Evolutionary conservation across 2,797 vertebrate species (phyloP).

Genomic region (Loris lydekkerianus): DNA sequence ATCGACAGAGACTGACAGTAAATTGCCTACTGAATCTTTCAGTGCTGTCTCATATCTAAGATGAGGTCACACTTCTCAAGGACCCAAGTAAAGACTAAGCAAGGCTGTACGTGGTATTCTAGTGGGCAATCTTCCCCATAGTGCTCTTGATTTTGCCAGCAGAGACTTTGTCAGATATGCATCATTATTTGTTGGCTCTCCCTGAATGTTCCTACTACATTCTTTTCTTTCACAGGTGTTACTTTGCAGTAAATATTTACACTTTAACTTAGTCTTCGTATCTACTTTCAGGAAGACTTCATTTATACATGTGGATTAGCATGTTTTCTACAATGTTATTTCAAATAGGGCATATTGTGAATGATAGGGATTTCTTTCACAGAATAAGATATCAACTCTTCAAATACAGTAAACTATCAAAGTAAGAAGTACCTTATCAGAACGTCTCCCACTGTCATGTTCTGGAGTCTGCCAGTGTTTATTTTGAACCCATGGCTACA

Average conservation of each 20-base stretch:
- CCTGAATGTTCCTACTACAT: background rate
- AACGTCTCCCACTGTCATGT: background rate
- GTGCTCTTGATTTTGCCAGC: background rate
- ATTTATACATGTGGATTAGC: background rate
- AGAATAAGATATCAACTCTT: background rate
- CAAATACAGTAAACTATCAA: background rate
- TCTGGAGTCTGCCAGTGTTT: background rate
- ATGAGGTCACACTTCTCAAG: background rate
- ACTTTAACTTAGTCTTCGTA: background rate
- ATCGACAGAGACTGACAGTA: too few species aligned
- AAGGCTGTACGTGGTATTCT: rapidly evolving
- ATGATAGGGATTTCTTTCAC: background rate
- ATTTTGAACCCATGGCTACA: background rate
- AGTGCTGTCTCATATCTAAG: background rate
- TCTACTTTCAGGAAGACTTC: background rate
- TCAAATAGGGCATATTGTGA: background rate
- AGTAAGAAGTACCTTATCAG: background rate
- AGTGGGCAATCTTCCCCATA: background rate
- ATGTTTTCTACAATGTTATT: background rate
- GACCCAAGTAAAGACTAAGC: background rate
- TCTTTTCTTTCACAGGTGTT: background rate
- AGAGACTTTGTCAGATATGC: background rate
- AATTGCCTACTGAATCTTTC: background rate
- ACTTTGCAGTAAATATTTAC: background rate
- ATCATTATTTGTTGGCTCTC: background rate